A percentile compares a stretch with the other conserved stretches of the same genome.
These are phyloP conservation scores for Hycleus cichorii DNA, from an alignment of 1,140 invertebrate species.

Conservation along the genomic window DNA sequence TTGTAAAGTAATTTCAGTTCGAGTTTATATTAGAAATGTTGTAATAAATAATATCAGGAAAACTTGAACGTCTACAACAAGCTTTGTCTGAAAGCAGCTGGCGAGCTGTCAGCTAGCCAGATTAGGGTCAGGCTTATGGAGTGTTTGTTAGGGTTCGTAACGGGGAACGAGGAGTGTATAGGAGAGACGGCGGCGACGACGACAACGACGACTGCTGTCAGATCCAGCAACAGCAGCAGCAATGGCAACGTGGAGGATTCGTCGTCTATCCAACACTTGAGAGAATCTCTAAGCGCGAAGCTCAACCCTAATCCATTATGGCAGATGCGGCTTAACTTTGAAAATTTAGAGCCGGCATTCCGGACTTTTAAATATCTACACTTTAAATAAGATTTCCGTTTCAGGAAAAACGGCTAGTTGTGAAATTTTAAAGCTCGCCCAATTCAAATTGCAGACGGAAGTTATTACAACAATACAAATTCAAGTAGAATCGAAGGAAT, in stretches of 20 bases:
- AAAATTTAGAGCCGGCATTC: conserved; percentile 26
- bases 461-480: too few species aligned
- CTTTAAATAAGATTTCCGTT: background rate
- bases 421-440: background rate
- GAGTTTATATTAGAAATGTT: background rate
- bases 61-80: conserved; percentile 19
- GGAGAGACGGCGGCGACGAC: conserved; percentile 17
- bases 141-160: conserved; percentile 19
- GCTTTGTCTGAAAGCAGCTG: conserved; percentile 34
- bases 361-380: conserved; percentile 10
- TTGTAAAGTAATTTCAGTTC: background rate
- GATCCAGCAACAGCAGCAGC: conserved; percentile 19
- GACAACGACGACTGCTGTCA: conserved; percentile 25
- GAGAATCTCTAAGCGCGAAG: conserved; percentile 21
- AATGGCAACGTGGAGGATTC: conserved; percentile 20
- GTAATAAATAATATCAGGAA: conserved; percentile 23
- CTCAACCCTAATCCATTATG: conserved; percentile 40
- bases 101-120: conserved; percentile 35
- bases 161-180: conserved; percentile 3
- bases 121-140: conserved; percentile 36
- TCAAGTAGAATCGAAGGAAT: too few species aligned
- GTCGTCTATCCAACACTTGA: conserved; percentile 29
- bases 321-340: conserved; percentile 31
- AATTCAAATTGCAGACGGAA: too few species aligned
- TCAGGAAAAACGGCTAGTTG: too few species aligned